These are phyloP conservation scores for Drosophila trichaetosa DNA, from an alignment of 2,888 invertebrate species.

Conservation along the genomic window DNA sequence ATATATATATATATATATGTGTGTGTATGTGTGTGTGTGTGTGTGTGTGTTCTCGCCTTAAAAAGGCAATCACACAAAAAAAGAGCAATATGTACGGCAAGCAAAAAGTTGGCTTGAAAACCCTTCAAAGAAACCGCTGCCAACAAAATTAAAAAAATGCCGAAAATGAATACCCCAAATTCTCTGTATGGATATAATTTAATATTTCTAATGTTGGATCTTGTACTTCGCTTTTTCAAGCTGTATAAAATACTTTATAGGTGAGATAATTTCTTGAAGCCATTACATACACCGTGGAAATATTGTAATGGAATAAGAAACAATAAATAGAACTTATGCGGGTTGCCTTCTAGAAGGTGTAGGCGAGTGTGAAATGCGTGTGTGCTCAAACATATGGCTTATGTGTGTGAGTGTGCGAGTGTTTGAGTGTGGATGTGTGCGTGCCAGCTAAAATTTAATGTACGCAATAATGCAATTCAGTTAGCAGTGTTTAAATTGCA, in stretches of 20 bases:
- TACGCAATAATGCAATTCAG: not conserved
- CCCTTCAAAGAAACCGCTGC: conserved; percentile 1
- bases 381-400: not conserved
- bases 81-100: not conserved
- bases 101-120: conserved; percentile 22
- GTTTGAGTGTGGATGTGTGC: not conserved
- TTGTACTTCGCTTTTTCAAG: not conserved
- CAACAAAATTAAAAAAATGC: not conserved
- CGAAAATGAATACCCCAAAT: not conserved
- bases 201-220: not conserved
- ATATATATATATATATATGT: not conserved
- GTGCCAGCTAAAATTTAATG: not conserved
- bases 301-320: not conserved
- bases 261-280: not conserved
- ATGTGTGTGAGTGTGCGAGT: not conserved
- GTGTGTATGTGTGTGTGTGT: not conserved
- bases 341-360: not conserved
- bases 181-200: not conserved
- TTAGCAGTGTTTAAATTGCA: no score
- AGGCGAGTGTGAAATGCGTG: not conserved
- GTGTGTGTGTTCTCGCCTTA: not conserved
- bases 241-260: not conserved
- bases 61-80: conserved; percentile 4
- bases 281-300: not conserved
- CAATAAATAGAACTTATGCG: conserved; percentile 7